Conservation (phyloP, 2,797 vertebrate species). For the Champsocephalus esox region DNA sequence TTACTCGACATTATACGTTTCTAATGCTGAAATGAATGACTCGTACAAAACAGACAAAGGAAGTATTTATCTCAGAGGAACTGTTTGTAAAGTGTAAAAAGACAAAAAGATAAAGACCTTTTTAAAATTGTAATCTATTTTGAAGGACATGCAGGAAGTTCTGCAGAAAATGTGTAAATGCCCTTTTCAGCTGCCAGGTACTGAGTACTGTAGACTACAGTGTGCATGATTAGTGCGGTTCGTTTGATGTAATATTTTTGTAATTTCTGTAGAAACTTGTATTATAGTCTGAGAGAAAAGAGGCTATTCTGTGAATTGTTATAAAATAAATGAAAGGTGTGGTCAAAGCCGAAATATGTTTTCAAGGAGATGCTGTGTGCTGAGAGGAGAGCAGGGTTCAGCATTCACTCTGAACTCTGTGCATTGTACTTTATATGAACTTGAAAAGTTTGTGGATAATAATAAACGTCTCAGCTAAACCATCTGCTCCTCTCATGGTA, state of each 20-base stretch:
- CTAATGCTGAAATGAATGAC: conserved; percentile 50
- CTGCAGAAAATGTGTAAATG: conserved; percentile 74
- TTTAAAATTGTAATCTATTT: conserved; percentile 65
- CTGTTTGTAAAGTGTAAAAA: conserved; percentile 81
- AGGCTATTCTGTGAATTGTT: conserved; percentile 73
- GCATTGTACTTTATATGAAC: conserved; percentile 50
- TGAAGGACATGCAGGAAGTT: conserved; percentile 63
- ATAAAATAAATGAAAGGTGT: conserved; percentile 54
- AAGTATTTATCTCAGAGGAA: conserved; percentile 66
- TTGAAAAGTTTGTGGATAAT: conserved; percentile 45
- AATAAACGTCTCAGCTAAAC: conserved; percentile 12
- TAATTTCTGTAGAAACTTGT: conserved; percentile 81
- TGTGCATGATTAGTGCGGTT: conserved; percentile 71
- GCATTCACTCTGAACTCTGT: conserved; percentile 50
- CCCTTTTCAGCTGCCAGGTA: conserved; percentile 70
- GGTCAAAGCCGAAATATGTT: conserved; percentile 29
- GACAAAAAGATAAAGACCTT: conserved; percentile 47
- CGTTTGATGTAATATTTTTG: conserved; percentile 77
- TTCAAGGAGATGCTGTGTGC: conserved; percentile 33
- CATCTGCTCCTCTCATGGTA: conserved; percentile 16
- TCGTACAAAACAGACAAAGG: conserved; percentile 37
- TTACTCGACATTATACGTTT: conserved; percentile 64
- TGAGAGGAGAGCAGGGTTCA: conserved; percentile 20
- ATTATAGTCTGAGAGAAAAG: conserved; percentile 68
- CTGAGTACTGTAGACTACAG: conserved; percentile 48